These are phyloP conservation scores for Oxycera nigricornis DNA, from an alignment of 2,888 invertebrate genomes.

Conservation along the genomic window DNA sequence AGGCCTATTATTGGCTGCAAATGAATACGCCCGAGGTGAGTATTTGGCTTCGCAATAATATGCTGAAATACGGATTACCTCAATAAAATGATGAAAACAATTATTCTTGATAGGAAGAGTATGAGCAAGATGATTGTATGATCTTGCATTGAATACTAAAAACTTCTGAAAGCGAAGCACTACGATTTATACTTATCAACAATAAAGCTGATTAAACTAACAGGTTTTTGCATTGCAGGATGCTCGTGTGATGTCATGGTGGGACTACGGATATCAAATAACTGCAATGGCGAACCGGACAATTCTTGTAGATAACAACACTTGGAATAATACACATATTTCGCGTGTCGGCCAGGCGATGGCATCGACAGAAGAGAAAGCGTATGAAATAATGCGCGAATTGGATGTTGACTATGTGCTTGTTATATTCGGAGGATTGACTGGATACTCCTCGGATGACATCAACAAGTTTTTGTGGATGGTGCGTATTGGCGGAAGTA, in stretches of 20 bases:
- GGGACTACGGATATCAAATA: slow-evolving; percentile 99
- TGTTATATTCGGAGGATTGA: slow-evolving; percentile 98
- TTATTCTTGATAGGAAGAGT: slow-evolving; percentile 62
- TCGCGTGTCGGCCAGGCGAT: slow-evolving; percentile 98
- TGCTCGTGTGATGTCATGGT: slow-evolving; percentile 99
- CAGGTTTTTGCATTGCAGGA: slow-evolving; percentile 66
- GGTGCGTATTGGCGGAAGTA: slow-evolving; percentile 97
- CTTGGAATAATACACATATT: slow-evolving; percentile 99
- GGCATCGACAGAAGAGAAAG: slow-evolving; percentile 96
- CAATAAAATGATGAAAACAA: slow-evolving; percentile 55
- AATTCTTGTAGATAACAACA: slow-evolving; percentile 97
- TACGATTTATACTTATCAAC: background rate
- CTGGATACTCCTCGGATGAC: slow-evolving; percentile 98
- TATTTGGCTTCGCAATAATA: slow-evolving; percentile 26
- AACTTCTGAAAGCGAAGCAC: background rate
- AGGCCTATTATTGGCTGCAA: slow-evolving; percentile 97
- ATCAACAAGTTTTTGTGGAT: slow-evolving; percentile 99
- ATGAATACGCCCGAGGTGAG: slow-evolving; percentile 89
- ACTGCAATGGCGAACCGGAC: slow-evolving; percentile 99
- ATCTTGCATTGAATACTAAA: slow-evolving; percentile 45
- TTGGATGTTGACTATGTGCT: slow-evolving; percentile 97
- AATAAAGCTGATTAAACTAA: background rate
- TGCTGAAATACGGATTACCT: background rate
- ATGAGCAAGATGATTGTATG: slow-evolving; percentile 52
- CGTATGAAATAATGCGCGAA: slow-evolving; percentile 97